Conservation (phyloP, 2,113 vertebrate genomes). For the Heterotis niloticus region DNA sequence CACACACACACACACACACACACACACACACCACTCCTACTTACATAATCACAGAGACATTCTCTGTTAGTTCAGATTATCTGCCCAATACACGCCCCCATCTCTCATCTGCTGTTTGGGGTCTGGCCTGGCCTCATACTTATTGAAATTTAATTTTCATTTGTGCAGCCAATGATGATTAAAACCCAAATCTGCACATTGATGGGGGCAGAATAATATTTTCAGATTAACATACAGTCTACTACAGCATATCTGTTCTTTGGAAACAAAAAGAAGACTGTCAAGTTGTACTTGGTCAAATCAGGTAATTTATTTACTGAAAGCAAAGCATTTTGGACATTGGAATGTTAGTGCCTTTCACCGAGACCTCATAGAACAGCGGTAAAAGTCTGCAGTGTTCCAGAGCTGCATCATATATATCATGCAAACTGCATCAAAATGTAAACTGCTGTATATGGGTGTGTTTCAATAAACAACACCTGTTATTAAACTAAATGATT, state of each 20-base stretch:
- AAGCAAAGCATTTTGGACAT: neutral
- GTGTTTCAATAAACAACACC: too few relatives aligned
- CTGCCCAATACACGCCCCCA: neutral
- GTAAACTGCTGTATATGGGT: too few relatives aligned
- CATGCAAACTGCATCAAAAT: too few relatives aligned
- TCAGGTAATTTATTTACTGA: neutral
- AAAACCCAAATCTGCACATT: too few relatives aligned
- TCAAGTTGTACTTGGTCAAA: neutral
- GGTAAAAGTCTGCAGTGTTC: too few relatives aligned
- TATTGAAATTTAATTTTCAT: too few relatives aligned
- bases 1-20: neutral
- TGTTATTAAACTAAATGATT: too few relatives aligned
- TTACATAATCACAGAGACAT: slow-evolving; percentile 30
- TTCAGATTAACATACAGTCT: neutral
- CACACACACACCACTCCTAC: neutral
- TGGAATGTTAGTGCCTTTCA: too few relatives aligned
- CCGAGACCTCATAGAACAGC: too few relatives aligned
- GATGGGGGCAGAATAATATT: too few relatives aligned
- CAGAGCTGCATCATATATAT: too few relatives aligned
- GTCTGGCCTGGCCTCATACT: neutral
- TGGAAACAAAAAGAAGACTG: neutral
- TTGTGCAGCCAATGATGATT: too few relatives aligned
- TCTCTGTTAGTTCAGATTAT: neutral
- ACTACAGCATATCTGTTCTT: neutral
- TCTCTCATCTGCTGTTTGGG: neutral